A percentile compares a stretch with the other conserved stretches of the same genome.
Evolutionary conservation across 2,113 vertebrate genomes (phyloP).

Genomic region (Oryctolagus cuniculus): mOryCun1.1 NC_091433.1:62049501-62050000

Average conservation of each 20-base stretch:
- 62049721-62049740: not conserved
- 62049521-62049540: not conserved
- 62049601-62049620: not conserved
- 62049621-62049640: not conserved
- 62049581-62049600: not conserved
- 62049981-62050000: not conserved
- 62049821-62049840: not conserved
- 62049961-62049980: not conserved
- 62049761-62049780: not conserved
- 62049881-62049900: not conserved
- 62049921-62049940: not conserved
- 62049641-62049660: not conserved
- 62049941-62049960: not conserved
- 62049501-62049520: not conserved
- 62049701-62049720: not conserved
- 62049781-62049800: not conserved
- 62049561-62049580: not conserved
- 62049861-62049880: not conserved
- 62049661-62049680: not conserved
- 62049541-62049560: fast-evolving
- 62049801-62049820: not conserved
- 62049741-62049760: not conserved
- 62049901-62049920: not conserved
- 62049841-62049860: not conserved
- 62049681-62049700: not conserved